phyloP scores from a whole-genome alignment of 2,113 vertebrate species.

The Carollia perspicillata region DNA sequence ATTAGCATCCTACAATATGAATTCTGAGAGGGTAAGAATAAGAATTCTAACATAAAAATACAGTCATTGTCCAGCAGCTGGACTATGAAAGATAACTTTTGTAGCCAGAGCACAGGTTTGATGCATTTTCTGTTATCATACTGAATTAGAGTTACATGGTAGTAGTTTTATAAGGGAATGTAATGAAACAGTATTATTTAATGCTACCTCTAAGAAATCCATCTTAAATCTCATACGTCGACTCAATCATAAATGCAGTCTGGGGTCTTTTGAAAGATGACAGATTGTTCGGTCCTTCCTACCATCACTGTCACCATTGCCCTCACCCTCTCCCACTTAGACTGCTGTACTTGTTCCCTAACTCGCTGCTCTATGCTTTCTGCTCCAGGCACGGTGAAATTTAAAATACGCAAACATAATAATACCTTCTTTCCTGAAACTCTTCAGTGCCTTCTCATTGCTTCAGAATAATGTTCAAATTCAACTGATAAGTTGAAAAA shows the following conservation, averaged over 20 bases:
- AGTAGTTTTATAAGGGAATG: not conserved
- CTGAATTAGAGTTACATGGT: not conserved
- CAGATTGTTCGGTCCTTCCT: not conserved
- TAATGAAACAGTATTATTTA: not conserved
- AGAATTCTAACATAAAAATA: constrained; percentile 28
- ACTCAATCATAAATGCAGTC: not conserved
- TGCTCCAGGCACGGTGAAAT: not conserved
- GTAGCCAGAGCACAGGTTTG: not conserved
- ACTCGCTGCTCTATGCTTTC: not conserved
- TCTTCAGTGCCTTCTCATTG: not conserved
- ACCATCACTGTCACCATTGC: not conserved
- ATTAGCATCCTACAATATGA: not conserved
- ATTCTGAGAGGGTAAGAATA: not conserved
- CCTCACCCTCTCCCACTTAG: not conserved
- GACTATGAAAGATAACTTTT: not conserved
- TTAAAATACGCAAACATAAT: not conserved
- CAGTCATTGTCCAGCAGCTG: not conserved
- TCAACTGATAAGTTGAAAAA: not conserved
- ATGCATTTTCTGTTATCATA: not conserved
- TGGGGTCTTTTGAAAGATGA: not conserved
- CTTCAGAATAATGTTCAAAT: not conserved
- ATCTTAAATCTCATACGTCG: not conserved
- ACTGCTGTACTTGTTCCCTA: not conserved
- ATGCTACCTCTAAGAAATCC: not conserved
- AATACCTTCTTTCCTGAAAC: not conserved